These are phyloP conservation scores for Zele albiditarsus DNA, from an alignment of 2,888 invertebrate species.

Conservation along the genomic window DNA sequence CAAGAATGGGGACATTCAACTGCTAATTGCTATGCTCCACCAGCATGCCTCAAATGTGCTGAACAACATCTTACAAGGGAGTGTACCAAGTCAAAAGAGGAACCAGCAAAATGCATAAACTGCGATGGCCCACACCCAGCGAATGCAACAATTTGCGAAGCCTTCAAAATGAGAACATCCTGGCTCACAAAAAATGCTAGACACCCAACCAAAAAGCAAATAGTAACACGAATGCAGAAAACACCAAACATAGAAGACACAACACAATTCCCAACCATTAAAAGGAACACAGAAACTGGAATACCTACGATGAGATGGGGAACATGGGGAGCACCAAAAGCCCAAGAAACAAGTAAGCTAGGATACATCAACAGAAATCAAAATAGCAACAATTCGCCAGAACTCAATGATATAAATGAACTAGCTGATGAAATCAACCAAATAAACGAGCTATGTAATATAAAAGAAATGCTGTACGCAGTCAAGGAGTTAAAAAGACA, in stretches of 20 bases:
- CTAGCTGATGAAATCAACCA: constrained; percentile 39
- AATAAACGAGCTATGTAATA: constrained; percentile 42
- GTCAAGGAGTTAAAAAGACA: constrained; percentile 38
- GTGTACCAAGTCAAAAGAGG: constrained; percentile 51
- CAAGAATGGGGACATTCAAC: constrained; percentile 61
- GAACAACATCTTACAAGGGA: constrained; percentile 53
- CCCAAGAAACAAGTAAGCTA: too few species aligned
- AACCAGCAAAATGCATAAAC: constrained; percentile 58
- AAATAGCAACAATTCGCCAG: constrained; percentile 14
- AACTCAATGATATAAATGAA: constrained; percentile 10
- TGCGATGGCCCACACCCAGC: constrained; percentile 58
- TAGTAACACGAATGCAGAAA: not conserved
- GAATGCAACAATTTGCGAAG: constrained; percentile 51
- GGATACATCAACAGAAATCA: too few species aligned
- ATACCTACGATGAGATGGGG: too few species aligned
- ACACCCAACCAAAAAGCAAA: too few species aligned
- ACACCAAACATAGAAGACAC: constrained; percentile 9
- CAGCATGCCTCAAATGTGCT: constrained; percentile 57
- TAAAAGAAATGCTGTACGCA: constrained; percentile 43
- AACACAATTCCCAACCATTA: too few species aligned
- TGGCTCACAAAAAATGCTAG: constrained; percentile 21
- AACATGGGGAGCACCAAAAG: too few species aligned
- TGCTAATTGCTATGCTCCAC: constrained; percentile 51
- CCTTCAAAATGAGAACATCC: constrained; percentile 46
- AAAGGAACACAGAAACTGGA: too few species aligned